Percentiles rank a stretch among this genome's conserved stretches.
Evolutionary conservation across 2,797 vertebrate species (phyloP).

Genomic region (Trichosurus vulpecula): DNA sequence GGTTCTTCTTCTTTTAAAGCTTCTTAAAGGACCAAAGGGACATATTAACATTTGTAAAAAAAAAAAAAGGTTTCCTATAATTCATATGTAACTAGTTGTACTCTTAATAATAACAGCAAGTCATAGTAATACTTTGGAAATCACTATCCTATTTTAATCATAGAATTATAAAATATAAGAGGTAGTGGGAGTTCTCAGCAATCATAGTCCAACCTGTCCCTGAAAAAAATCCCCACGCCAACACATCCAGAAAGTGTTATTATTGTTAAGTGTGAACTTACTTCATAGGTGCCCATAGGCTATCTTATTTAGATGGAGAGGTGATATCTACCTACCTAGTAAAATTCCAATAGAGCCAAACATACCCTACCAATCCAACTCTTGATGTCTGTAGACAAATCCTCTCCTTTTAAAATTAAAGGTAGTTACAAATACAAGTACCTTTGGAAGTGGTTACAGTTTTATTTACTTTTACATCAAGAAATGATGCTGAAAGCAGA

Average conservation of each 20-base stretch:
- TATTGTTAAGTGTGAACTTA: not conserved
- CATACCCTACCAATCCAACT: not conserved
- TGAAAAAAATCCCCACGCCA: not conserved
- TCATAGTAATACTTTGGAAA: not conserved
- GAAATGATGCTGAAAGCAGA: not conserved
- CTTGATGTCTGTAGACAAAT: not conserved
- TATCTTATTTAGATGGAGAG: not conserved
- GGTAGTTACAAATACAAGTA: not conserved
- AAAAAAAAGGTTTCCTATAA: not conserved
- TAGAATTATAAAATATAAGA: not conserved
- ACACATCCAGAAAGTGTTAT: not conserved
- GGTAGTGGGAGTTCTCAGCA: not conserved
- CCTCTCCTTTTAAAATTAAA: not conserved
- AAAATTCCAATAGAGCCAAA: not conserved
- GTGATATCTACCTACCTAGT: not conserved
- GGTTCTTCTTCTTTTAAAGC: not conserved
- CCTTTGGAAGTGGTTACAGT: not conserved
- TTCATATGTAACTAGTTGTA: not conserved
- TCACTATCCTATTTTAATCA: not conserved
- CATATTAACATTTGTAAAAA: not conserved
- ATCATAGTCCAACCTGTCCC: not conserved
- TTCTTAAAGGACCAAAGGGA: not conserved
- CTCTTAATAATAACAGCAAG: not conserved
- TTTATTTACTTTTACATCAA: conserved; percentile 12
- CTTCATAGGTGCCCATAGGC: not conserved